Evolutionary conservation across 2,797 vertebrate species (phyloP), one percentile per base, ranked within the genome.

Genomic region (Pseudotriccus pelzelni): DNA sequence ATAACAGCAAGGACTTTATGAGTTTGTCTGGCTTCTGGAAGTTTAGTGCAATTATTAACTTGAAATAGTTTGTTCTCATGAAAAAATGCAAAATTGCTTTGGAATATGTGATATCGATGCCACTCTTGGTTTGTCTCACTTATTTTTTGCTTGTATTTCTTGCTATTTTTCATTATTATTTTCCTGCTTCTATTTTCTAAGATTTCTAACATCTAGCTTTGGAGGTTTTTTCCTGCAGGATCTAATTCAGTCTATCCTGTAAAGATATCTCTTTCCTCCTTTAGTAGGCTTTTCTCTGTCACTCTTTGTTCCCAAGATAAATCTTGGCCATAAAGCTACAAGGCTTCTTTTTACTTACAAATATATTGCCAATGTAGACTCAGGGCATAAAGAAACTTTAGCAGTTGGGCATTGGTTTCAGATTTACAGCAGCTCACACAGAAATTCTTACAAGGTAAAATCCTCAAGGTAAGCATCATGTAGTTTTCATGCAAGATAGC

Each of bases 331-430:
- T 88, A 93, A 84, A 76, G 30, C 24, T 44, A 70, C 34, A 56
- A 80, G 89, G 89, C 82, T 88, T 69, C 64, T 80, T 81, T 84
- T 85, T 28, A 58, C 68, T 91, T 92, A 63, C 41, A 89, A 78
- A 77, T 85, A 84, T 68, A 49, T 83, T 83, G 53, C 25, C 36
- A 59, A 3, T 10, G 23, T 68, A 91, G 72, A 60, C 34, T 85
- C 34, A 64, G 41, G 83, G 39, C 73, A 41, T 77, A 82, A 82
- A 52, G 53, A 83, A 87, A 44, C 63, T 74, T 93, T 22, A 68
- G 75, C 36, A 74, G 36, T 11, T 74, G 62, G 32, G 37, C 55
- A 68, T 49, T 68, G 43, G 55, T 80, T 91, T 94, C 32, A 70
- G 37, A 84, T 80, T 89, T 87, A 59, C 39, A 80, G 39, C 43